A percentile compares a stretch with the other conserved stretches of the same genome.
phyloP scores from a whole-genome alignment of 2,888 invertebrate genomes.

The Julus scandinavius region DNA sequence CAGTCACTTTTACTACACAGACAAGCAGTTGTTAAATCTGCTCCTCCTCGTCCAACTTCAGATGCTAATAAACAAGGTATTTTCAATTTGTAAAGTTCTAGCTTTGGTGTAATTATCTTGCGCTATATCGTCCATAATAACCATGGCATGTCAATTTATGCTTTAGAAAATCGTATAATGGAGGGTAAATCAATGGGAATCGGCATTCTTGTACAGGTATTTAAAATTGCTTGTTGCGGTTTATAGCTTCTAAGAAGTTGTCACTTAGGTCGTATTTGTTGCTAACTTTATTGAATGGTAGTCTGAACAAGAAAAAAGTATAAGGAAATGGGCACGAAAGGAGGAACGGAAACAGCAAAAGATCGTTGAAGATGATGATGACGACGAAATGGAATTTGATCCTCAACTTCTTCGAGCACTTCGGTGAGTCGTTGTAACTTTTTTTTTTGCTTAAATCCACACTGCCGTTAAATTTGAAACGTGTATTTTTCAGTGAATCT shows the following conservation, averaged over 20 bases:
- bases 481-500: conserved; percentile 64
- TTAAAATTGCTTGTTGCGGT: not conserved
- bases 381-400: conserved; percentile 61
- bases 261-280: not conserved
- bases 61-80: conserved; percentile 55
- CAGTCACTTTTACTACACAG: conserved; percentile 75
- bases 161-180: not conserved
- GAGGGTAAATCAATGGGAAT: conserved; percentile 48
- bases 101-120: too few relatives aligned
- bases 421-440: conserved; percentile 7
- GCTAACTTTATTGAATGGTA: conserved; percentile 68
- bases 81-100: not conserved
- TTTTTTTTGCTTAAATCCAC: not conserved
- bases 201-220: conserved; percentile 47
- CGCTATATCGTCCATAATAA: too few relatives aligned
- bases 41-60: not conserved
- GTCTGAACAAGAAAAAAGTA: conserved; percentile 82
- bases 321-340: conserved; percentile 79
- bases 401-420: conserved; percentile 61
- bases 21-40: conserved; percentile 64
- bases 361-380: conserved; percentile 60
- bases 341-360: conserved; percentile 79
- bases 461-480: conserved; percentile 56
- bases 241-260: not conserved
- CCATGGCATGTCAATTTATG: not conserved